Base-by-base conservation (phyloP, 2,888 invertebrate species). In the Watsonalla binaria region DNA sequence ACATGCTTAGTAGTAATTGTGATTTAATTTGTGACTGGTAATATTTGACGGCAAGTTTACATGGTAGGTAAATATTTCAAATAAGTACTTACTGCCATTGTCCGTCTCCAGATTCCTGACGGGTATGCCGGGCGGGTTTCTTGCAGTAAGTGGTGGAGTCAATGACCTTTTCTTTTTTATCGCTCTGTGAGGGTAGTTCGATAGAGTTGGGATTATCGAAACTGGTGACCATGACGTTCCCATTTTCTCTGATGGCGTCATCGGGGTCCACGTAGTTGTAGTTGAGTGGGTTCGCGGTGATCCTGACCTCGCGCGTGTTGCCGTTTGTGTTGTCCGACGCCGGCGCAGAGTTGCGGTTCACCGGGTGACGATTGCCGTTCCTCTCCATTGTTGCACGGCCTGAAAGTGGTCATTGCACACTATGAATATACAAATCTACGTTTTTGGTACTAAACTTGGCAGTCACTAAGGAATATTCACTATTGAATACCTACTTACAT, bases 211-310 rank as follows among this genome's bases (percentile, higher is more conserved):
- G 94, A 84, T 94, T 95, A 76, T 95, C 95, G 78, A 95, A 95
- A 63, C 95, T 94, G 56, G 94, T 94, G 52, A 93, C 92, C 83
- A 92, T 90, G 0, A 86, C 84, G 65, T 90, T 88, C 1, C 90
- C 90, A 52, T 92, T 83, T 63, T 87, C 89, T 11, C 81, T 79
- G 54, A 92, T 92, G 7, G 93, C 92, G 76, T 94, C 93, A 45
- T 93, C 93, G 0, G 94, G 94, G 64, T 93, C 93, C 15, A 92
- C 92, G 75, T 94, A 95, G 79, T 93, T 94, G 72, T 91, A 91
- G 80, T 92, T 94, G 65, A 96, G 91, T 0, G 96, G 96, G 83
- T 96, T 96, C 56, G 93, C 92, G 33, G 96, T 96, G 63, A 96
- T 96, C 56, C 96, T 91, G 86, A 96, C 95, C 82, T 94, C 89